phyloP scores from a whole-genome alignment of 2,113 vertebrate genomes.

The Candoia aspera region DNA sequence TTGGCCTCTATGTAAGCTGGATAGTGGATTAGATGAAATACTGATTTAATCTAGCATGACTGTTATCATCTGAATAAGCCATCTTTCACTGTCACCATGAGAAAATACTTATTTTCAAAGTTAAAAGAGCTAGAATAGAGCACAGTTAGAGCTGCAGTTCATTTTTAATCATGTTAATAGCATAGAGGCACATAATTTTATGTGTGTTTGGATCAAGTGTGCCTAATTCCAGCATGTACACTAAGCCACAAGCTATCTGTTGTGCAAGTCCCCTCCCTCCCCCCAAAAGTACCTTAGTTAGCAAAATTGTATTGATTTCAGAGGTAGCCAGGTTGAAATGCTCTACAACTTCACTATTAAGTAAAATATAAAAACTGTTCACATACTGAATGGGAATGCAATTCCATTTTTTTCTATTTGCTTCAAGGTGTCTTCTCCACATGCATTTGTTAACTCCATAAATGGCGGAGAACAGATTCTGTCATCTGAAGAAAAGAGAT shows the following conservation, averaged over 20 bases:
- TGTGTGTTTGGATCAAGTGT: background rate
- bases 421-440: conserved; percentile 87
- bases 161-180: background rate
- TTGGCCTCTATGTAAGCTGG: background rate
- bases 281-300: background rate
- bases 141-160: background rate
- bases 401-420: conserved; percentile 91
- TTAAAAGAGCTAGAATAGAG: background rate
- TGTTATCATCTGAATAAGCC: background rate
- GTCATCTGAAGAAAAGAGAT: conserved; percentile 76
- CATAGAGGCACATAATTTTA: background rate
- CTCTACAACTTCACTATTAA: conserved; percentile 10
- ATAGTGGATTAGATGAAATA: background rate
- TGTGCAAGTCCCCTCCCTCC: background rate
- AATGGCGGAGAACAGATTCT: conserved; percentile 98
- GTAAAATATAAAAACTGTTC: conserved; percentile 24
- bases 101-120: background rate
- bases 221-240: background rate
- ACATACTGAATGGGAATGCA: conserved; percentile 96
- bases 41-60: background rate
- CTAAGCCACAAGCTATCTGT: background rate
- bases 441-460: conserved; percentile 92
- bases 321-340: background rate
- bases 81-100: background rate
- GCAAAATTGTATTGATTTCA: background rate